phyloP scores from a whole-genome alignment of 1,140 invertebrate genomes.

The Colletes latitarsis region DNA sequence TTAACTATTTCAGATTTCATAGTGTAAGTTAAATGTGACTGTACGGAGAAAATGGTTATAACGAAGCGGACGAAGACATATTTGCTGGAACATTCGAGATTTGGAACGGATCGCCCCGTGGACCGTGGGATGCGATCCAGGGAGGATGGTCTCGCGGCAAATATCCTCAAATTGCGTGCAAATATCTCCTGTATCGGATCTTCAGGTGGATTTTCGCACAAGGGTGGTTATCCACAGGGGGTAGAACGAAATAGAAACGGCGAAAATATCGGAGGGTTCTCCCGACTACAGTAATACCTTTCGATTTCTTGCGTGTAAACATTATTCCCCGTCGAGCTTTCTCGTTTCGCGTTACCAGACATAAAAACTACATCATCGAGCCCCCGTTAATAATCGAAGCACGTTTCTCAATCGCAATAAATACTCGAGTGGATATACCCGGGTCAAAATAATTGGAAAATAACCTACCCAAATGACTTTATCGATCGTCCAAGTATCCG shows the following conservation, averaged over 20 bases:
- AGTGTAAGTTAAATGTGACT: too few species aligned
- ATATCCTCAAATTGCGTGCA: conserved; percentile 70
- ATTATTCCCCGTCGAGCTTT: conserved; percentile 42
- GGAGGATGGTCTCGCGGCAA: conserved; percentile 55
- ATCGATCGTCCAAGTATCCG: background rate
- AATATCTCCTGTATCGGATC: conserved; percentile 70
- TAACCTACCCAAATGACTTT: background rate
- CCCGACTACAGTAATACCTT: conserved; percentile 53
- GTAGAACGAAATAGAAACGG: conserved; percentile 57
- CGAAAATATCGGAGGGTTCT: conserved; percentile 40
- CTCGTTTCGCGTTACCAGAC: background rate
- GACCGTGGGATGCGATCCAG: conserved; percentile 26
- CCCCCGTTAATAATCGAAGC: background rate
- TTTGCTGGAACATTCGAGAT: conserved; percentile 16
- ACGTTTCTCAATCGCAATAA: background rate
- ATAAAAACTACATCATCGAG: background rate
- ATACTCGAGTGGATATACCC: background rate
- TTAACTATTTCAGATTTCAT: too few species aligned
- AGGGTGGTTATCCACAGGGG: conserved; percentile 58
- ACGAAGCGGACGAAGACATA: background rate
- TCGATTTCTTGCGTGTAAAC: conserved; percentile 61
- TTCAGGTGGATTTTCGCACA: conserved; percentile 62
- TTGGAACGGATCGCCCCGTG: conserved; percentile 36
- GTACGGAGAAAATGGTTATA: background rate
- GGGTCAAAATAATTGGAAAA: background rate